Evolutionary conservation across 2,888 invertebrate species (phyloP), one percentile per base, ranked within the genome.

Genomic region (Hyposoter dolosus): DNA sequence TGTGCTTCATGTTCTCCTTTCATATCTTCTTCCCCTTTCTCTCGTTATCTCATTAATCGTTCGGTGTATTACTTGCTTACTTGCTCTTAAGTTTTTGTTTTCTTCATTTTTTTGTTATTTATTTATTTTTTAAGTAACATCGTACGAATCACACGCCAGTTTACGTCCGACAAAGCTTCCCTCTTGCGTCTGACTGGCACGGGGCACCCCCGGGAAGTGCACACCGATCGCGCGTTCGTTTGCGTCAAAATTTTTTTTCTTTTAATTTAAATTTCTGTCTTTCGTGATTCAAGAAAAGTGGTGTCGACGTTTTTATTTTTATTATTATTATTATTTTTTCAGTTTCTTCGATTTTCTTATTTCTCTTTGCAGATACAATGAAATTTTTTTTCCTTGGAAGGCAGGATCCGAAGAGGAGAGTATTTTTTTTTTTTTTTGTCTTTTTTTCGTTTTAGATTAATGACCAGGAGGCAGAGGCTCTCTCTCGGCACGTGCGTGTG

Each of bases 271-370:
- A 80, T 47, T 82, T 84, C 63, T 85, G 84, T 87, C 43, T 81
- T 87, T 91, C 91, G 89, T 91, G 89, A 90, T 90, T 88, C 91
- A 93, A 93, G 90, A 91, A 91, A 91, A 93, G 93, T 93, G 93
- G 93, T 93, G 93, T 93, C 93, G 93, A 93, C 93, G 93, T 91
- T 90, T 90, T 87, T 88, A 87, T 84, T 87, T 84, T 80, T 86
- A 6, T 4, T 35, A 35, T 6, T 35, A 35, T 35, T 35, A 28
- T 35, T 35, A 6, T 84, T 87, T 84, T 85, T 15, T 47, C 56
- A 56, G 80, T 87, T 83, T 79, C 87, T 69, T 83, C 76, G 53
- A 84, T 83, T 82, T 86, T 88, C 76, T 80, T 84, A 50, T 80
- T 84, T 81, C 28, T 69, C 74, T 72, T 86, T 80, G 87, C 88